Conservation (phyloP, 2,888 invertebrate genomes). For the Leucophenga montana region DNA sequence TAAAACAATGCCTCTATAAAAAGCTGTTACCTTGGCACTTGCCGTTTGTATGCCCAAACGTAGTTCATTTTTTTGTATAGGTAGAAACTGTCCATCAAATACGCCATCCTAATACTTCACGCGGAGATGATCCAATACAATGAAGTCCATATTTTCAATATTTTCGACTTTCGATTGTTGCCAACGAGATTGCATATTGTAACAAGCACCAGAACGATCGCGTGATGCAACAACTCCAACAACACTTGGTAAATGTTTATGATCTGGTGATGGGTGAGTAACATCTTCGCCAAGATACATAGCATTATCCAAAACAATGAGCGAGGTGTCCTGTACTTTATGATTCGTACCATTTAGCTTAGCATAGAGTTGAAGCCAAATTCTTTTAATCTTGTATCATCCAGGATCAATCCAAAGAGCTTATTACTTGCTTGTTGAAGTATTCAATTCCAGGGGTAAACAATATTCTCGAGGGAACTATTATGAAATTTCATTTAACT, state of each 20-base stretch:
- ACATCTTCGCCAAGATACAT: conserved; percentile 92
- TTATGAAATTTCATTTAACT: conserved; percentile 82
- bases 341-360: conserved; percentile 91
- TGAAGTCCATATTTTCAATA: conserved; percentile 81
- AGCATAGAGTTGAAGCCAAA: conserved; percentile 85
- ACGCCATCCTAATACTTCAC: conserved; percentile 87
- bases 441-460: conserved; percentile 84
- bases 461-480: conserved; percentile 85
- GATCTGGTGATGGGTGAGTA: conserved; percentile 90
- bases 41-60: conserved; percentile 82
- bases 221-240: conserved; percentile 85
- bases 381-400: conserved; percentile 75
- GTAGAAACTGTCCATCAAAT: conserved; percentile 86
- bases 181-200: conserved; percentile 84
- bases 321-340: conserved; percentile 58
- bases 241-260: conserved; percentile 76
- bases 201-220: conserved; percentile 79
- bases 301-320: conserved; percentile 50
- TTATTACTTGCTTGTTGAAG: conserved; percentile 38
- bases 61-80: conserved; percentile 77
- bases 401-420: conserved; percentile 59
- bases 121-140: conserved; percentile 79
- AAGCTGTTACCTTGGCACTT: conserved; percentile 72
- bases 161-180: conserved; percentile 84
- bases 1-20: background rate